Evolutionary conservation across 2,888 invertebrate species (phyloP).

Genomic region (Lamellibrachia columna): DNA sequence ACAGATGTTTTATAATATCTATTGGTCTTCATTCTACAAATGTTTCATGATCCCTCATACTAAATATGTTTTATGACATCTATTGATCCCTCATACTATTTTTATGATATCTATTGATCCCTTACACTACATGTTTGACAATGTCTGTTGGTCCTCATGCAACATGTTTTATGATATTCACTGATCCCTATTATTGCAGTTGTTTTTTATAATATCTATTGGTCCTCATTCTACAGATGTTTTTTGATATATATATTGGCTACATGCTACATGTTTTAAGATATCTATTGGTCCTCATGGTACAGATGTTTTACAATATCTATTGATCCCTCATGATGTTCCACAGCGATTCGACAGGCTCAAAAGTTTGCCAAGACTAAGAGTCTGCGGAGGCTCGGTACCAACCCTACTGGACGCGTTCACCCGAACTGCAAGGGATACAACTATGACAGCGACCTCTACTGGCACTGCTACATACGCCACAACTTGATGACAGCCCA

Average conservation of each 20-base stretch:
- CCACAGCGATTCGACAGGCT: constrained; percentile 35
- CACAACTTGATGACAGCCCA: background rate
- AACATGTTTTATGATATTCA: no score
- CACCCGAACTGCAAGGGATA: constrained; percentile 41
- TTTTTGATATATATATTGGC: background rate
- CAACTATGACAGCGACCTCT: constrained; percentile 36
- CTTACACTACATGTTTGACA: background rate
- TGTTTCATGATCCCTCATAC: no score
- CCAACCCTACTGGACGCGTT: constrained; percentile 23
- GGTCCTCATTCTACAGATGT: background rate
- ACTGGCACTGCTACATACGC: constrained; percentile 28
- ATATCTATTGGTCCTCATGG: no score
- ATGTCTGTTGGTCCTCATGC: background rate
- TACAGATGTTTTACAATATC: no score
- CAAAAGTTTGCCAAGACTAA: constrained; percentile 34
- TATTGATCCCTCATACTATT: background rate
- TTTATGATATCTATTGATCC: background rate
- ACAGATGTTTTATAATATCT: background rate
- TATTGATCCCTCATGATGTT: background rate
- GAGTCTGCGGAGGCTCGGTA: constrained; percentile 33
- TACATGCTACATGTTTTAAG: no score
- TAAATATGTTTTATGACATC: no score
- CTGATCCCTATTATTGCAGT: no score
- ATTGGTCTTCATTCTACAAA: background rate
- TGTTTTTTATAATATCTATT: no score